Conservation (phyloP, 2,888 invertebrate genomes). For the Neocrepidodera transversa region DNA sequence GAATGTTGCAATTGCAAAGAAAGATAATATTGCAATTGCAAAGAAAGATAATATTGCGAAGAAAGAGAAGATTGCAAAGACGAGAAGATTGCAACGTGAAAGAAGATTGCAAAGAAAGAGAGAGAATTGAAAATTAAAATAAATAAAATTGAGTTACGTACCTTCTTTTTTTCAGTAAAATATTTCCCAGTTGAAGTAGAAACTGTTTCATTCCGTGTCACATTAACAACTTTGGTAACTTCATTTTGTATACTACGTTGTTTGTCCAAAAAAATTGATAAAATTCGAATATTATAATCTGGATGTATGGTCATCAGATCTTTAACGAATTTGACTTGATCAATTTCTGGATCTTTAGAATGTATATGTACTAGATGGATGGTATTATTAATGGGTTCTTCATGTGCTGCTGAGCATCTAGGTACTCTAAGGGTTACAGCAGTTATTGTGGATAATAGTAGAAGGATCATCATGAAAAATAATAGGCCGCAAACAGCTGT, state of each 20-base stretch:
- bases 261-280: constrained; percentile 37
- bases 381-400: constrained; percentile 47
- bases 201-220: constrained; percentile 1
- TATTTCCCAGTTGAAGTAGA: background rate
- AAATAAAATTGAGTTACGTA: background rate
- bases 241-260: background rate
- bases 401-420: constrained; percentile 43
- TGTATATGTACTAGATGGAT: constrained; percentile 55
- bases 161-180: constrained; percentile 28
- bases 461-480: constrained; percentile 48
- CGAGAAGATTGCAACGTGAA: no score
- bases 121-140: no score
- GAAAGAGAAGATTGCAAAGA: no score
- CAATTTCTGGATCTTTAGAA: constrained; percentile 44
- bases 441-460: constrained; percentile 43
- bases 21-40: no score
- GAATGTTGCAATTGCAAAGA: no score
- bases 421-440: constrained; percentile 41
- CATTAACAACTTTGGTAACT: background rate
- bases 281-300: constrained; percentile 50
- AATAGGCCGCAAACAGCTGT: constrained; percentile 48
- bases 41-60: no score
- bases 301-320: constrained; percentile 53
- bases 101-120: no score
- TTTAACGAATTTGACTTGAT: constrained; percentile 51